Evolutionary conservation across 2,888 invertebrate species (phyloP).

Genomic region (Physocephala rufipes): DNA sequence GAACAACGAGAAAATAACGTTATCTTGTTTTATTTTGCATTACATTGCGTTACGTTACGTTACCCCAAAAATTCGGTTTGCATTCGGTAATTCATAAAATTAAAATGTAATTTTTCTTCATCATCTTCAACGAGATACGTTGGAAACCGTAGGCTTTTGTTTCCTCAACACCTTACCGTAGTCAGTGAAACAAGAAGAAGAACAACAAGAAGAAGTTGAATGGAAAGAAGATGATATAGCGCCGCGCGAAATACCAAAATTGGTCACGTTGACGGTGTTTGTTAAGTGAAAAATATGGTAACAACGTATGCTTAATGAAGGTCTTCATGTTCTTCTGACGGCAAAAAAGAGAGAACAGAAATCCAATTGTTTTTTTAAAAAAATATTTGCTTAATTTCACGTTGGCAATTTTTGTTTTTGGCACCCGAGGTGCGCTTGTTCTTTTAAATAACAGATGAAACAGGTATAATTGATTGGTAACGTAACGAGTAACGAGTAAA

Average conservation of each 20-base stretch:
- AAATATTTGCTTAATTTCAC: no score
- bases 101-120: slow-evolving; percentile 63
- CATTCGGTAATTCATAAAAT: slow-evolving; percentile 43
- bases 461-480: neutral
- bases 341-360: no score
- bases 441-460: neutral
- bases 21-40: no score
- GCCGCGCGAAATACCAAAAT: no score
- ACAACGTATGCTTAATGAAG: slow-evolving; percentile 60
- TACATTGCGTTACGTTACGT: no score
- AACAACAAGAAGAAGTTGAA: neutral
- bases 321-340: slow-evolving; percentile 42
- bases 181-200: neutral
- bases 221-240: no score
- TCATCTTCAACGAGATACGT: slow-evolving; percentile 27
- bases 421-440: neutral
- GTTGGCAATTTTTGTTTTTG: slow-evolving; percentile 10
- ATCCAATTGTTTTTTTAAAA: no score
- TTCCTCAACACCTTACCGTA: no score
- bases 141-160: no score
- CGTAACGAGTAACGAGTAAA: neutral
- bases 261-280: slow-evolving; percentile 5
- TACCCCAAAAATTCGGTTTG: slow-evolving; percentile 17
- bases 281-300: slow-evolving; percentile 63
- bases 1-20: no score